phyloP scores from a whole-genome alignment of 2,113 vertebrate species.

The Sprattus sprattus region DNA sequence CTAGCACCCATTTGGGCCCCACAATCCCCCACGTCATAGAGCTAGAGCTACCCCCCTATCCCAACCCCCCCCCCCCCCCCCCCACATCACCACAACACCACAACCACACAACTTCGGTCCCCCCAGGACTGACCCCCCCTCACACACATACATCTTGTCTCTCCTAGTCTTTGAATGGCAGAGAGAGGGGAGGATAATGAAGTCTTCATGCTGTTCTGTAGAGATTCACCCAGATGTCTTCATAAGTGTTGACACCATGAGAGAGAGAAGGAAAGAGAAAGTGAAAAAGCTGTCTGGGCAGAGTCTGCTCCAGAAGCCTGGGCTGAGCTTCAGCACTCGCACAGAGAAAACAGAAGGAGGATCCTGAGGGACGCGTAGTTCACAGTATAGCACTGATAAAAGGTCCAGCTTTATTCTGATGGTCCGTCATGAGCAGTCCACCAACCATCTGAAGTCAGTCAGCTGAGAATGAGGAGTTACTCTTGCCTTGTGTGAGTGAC shows the following conservation, averaged over 20 bases:
- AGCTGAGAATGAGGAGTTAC: neutral
- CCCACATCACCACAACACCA: too few relatives aligned
- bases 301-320: neutral
- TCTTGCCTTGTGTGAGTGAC: neutral
- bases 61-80: constrained; percentile 32
- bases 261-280: neutral
- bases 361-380: neutral
- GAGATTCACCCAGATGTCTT: constrained; percentile 33
- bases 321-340: neutral
- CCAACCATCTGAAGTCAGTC: neutral
- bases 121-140: neutral
- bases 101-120: constrained; percentile 29
- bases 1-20: constrained; percentile 31
- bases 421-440: neutral
- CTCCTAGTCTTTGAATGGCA: neutral
- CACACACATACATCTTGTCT: constrained; percentile 6
- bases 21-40: neutral
- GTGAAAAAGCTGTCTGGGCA: neutral
- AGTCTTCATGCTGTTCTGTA: neutral
- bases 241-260: neutral
- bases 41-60: neutral
- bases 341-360: neutral
- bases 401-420: neutral
- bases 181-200: neutral
- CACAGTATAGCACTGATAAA: neutral